These are phyloP conservation scores for Acanthosepion esculentum DNA, from an alignment of 2,888 invertebrate genomes.

Conservation along the genomic window DNA sequence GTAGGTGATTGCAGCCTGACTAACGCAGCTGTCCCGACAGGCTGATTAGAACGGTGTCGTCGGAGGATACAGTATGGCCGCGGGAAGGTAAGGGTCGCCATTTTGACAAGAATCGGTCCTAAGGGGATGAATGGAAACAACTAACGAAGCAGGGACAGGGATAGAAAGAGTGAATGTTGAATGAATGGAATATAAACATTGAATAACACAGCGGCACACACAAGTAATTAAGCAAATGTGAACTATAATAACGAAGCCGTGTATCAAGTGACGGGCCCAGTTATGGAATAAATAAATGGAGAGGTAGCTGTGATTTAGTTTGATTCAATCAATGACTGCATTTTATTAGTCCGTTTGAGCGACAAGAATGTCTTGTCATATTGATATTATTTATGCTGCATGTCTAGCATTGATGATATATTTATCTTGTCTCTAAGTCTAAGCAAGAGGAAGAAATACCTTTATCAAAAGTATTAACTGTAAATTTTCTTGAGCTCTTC, in stretches of 20 bases:
- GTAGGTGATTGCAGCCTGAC: conserved; percentile 33
- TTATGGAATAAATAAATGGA: background rate
- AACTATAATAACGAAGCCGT: conserved; percentile 33
- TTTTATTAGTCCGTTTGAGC: background rate
- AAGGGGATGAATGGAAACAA: conserved; percentile 12
- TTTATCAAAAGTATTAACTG: no score
- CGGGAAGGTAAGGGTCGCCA: conserved; percentile 5
- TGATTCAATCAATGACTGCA: background rate
- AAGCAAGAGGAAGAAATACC: no score
- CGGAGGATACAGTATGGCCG: conserved; percentile 9
- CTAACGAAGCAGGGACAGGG: background rate
- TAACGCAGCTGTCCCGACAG: conserved; percentile 20
- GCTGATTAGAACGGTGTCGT: conserved; percentile 33
- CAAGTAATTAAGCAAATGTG: conserved; percentile 33
- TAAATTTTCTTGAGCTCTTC: no score
- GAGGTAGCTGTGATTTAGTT: background rate
- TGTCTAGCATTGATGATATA: background rate
- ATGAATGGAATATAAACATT: conserved; percentile 33
- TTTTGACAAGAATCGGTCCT: conserved; percentile 21
- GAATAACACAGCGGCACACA: conserved; percentile 33
- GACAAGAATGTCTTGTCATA: background rate
- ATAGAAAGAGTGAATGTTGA: background rate
- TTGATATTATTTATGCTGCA: background rate
- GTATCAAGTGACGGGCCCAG: conserved; percentile 11
- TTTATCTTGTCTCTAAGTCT: no score